Evolutionary conservation across 2,113 vertebrate genomes (phyloP).

Genomic region (Dicentrarchus labrax): DNA sequence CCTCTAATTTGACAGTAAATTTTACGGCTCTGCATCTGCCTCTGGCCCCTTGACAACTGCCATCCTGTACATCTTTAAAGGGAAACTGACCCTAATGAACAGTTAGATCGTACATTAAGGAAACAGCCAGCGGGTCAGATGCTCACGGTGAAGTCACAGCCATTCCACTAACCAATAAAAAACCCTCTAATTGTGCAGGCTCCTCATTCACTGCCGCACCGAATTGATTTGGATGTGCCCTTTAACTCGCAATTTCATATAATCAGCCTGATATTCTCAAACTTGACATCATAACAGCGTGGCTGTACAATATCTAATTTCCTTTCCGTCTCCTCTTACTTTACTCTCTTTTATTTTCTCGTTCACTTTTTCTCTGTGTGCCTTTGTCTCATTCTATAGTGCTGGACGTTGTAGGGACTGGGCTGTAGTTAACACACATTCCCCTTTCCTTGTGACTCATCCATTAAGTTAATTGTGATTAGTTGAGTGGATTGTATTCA

Average conservation of each 20-base stretch:
- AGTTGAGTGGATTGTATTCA: constrained; percentile 74
- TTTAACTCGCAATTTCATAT: constrained; percentile 74
- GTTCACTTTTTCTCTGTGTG: constrained; percentile 6
- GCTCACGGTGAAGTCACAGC: constrained; percentile 43
- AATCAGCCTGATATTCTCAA: constrained; percentile 77
- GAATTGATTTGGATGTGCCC: constrained; percentile 77
- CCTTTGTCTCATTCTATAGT: constrained; percentile 23
- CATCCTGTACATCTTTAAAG: constrained; percentile 40
- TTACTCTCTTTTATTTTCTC: constrained; percentile 43
- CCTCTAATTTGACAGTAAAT: constrained; percentile 24
- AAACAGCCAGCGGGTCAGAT: constrained; percentile 47
- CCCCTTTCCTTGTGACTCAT: constrained; percentile 57
- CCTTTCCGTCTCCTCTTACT: constrained; percentile 30
- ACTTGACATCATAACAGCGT: constrained; percentile 68
- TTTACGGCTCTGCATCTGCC: constrained; percentile 19
- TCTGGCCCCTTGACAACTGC: constrained; percentile 17
- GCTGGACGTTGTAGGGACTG: constrained; percentile 20
- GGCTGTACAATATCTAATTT: constrained; percentile 62
- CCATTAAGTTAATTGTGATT: constrained; percentile 80
- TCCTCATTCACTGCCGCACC: constrained; percentile 39
- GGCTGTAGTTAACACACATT: constrained; percentile 48
- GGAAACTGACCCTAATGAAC: constrained; percentile 49
- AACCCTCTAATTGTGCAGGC: constrained; percentile 51
- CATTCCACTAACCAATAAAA: constrained; percentile 39
- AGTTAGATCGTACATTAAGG: constrained; percentile 28